Conservation (phyloP, 2,888 invertebrate species). For the Incurvaria masculella region DNA sequence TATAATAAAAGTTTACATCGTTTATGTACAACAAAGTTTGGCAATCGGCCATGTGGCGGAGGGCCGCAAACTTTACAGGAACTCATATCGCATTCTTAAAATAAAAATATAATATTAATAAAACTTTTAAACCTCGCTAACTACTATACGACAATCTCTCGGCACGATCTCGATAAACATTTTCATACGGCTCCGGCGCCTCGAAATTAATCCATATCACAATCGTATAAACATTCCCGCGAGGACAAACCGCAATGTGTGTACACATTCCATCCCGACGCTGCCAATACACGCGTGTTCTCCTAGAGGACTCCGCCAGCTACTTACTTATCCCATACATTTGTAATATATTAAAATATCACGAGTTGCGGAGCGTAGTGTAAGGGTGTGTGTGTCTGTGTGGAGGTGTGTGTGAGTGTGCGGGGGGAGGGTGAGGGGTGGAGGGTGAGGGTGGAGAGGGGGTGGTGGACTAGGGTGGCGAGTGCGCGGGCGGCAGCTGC, state of each 20-base stretch:
- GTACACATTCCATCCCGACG: slow-evolving; percentile 47
- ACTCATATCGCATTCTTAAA: slow-evolving; percentile 57
- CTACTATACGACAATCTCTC: slow-evolving; percentile 54
- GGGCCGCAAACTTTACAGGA: slow-evolving; percentile 49
- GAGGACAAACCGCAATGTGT: slow-evolving; percentile 53
- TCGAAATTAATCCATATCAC: slow-evolving; percentile 56
- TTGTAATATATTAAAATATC: slow-evolving; percentile 30
- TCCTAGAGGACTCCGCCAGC: slow-evolving; percentile 10
- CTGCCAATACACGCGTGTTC: neutral
- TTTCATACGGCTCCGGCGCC: slow-evolving; percentile 50
- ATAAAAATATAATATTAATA: slow-evolving; percentile 53
- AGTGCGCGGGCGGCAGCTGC: slow-evolving; percentile 76
- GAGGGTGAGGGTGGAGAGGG: slow-evolving; percentile 20
- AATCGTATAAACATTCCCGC: slow-evolving; percentile 56
- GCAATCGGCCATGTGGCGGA: slow-evolving; percentile 31
- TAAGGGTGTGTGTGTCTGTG: slow-evolving; percentile 2
- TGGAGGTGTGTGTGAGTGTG: slow-evolving; percentile 12
- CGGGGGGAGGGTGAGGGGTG: slow-evolving; percentile 14
- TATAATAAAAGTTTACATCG: slow-evolving; percentile 26
- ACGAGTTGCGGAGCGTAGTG: slow-evolving; percentile 28
- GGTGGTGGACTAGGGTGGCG: slow-evolving; percentile 43
- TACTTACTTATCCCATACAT: slow-evolving; percentile 30
- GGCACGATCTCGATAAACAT: slow-evolving; percentile 49
- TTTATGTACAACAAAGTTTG: slow-evolving; percentile 49
- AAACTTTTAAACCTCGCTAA: slow-evolving; percentile 57